A percentile compares a stretch with the other conserved stretches of the same genome.
phyloP scores from a whole-genome alignment of 1,140 invertebrate genomes.

The Delia radicum region DNA sequence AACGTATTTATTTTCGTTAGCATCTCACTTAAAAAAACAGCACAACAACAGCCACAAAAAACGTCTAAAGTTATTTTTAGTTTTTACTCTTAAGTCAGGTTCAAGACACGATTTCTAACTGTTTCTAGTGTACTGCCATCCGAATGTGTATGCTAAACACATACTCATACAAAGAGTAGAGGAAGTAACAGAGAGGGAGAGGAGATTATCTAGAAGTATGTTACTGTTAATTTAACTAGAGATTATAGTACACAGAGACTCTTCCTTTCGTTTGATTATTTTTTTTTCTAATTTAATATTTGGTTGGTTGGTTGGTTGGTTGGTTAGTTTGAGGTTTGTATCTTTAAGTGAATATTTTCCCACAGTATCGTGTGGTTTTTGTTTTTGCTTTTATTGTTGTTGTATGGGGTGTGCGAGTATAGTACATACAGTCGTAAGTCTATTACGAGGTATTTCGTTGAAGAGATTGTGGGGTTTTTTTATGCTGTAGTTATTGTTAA shows the following conservation, averaged over 20 bases:
- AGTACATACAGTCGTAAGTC: neutral
- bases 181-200: neutral
- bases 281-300: neutral
- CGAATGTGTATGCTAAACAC: neutral
- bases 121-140: neutral
- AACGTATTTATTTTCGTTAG: neutral
- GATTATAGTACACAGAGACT: constrained; percentile 1
- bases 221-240: neutral
- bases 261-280: constrained; percentile 10
- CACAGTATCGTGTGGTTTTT: constrained; percentile 9
- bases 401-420: constrained; percentile 10
- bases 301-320: neutral
- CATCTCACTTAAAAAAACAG: neutral
- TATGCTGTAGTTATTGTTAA: neutral
- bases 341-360: constrained; percentile 22
- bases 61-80: constrained; percentile 1
- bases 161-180: neutral
- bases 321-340: neutral
- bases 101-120: constrained; percentile 24
- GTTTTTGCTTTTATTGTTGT: neutral
- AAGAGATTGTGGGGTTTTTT: neutral
- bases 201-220: neutral
- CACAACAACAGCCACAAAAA: neutral
- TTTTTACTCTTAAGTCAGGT: constrained; percentile 18
- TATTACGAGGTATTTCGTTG: neutral